A percentile compares a stretch with the other conserved stretches of the same genome.
These are phyloP conservation scores for Gymnosoma rotundatum DNA, from an alignment of 2,888 invertebrate species.

Conservation along the genomic window DNA sequence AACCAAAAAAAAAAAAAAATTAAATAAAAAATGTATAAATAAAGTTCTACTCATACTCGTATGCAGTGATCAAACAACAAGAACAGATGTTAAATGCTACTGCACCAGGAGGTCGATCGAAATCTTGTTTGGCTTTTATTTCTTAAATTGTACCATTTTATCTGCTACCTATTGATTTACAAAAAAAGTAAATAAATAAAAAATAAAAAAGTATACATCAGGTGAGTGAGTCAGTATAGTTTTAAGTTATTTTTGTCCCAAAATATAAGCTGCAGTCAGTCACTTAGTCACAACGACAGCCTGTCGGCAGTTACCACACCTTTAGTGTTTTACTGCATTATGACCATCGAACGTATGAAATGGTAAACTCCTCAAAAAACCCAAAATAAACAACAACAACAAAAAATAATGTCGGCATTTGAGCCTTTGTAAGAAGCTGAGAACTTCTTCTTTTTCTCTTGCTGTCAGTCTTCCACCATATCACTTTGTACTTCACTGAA, in stretches of 20 bases:
- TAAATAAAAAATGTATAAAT: conserved; percentile 12
- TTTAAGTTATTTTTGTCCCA: conserved; percentile 41
- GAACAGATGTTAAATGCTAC: conserved; percentile 73
- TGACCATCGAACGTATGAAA: conserved; percentile 68
- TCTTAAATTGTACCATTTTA: conserved; percentile 9
- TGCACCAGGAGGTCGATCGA: conserved; percentile 72
- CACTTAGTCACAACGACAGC: conserved; percentile 58
- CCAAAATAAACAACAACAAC: conserved; percentile 32
- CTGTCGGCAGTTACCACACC: conserved; percentile 70
- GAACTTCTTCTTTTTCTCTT: conserved; percentile 14
- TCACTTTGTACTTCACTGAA: conserved; percentile 56
- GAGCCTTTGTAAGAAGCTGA: conserved; percentile 64
- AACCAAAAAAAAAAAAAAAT: conserved; percentile 20
- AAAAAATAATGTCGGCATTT: conserved; percentile 65
- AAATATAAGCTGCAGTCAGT: conserved; percentile 68
- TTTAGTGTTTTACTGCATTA: conserved; percentile 69
- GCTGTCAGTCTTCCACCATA: conserved; percentile 65
- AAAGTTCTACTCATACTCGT: not conserved
- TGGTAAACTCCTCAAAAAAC: conserved; percentile 49
- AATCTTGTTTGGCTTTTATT: conserved; percentile 60
- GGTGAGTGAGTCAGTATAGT: conserved; percentile 58
- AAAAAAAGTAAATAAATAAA: conserved; percentile 27
- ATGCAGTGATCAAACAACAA: conserved; percentile 66
- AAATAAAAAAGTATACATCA: conserved; percentile 22
- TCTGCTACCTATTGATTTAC: conserved; percentile 56